Evolutionary conservation across 2,113 vertebrate species (phyloP).

Genomic region (Sphyrna mokarran): DNA sequence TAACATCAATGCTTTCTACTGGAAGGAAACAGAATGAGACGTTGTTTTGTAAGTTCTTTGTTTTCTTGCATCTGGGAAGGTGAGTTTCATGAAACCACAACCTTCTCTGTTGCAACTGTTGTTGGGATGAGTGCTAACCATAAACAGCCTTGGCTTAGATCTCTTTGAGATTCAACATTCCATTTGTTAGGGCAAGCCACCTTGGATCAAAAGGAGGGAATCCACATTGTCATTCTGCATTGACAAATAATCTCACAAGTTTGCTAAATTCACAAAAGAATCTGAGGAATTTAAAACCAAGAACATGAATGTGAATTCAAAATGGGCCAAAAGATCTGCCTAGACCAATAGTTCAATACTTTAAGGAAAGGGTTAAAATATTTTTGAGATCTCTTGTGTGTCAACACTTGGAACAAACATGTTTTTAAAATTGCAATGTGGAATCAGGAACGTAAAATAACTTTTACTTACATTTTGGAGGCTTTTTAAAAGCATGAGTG

Average conservation of each 20-base stretch:
- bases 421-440: background rate
- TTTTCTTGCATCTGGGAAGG: background rate
- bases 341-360: background rate
- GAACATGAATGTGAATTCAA: background rate
- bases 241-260: background rate
- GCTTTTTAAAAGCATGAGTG: background rate
- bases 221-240: background rate
- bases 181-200: background rate
- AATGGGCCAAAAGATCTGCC: background rate
- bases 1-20: background rate
- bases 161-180: background rate
- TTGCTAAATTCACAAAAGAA: background rate
- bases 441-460: background rate
- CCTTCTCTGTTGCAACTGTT: constrained; percentile 44
- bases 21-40: background rate
- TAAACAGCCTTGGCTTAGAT: background rate
- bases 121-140: constrained; percentile 20
- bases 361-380: background rate
- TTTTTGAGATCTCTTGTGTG: background rate
- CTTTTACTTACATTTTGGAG: background rate
- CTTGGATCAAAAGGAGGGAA: background rate
- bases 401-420: background rate
- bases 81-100: constrained; percentile 40
- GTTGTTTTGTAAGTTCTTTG: background rate
- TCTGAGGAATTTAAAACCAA: background rate